Percentiles rank a stretch among this genome's conserved stretches.
Evolutionary conservation across 2,888 invertebrate species (phyloP).

Genomic region (Ophioninae sp.): DNA sequence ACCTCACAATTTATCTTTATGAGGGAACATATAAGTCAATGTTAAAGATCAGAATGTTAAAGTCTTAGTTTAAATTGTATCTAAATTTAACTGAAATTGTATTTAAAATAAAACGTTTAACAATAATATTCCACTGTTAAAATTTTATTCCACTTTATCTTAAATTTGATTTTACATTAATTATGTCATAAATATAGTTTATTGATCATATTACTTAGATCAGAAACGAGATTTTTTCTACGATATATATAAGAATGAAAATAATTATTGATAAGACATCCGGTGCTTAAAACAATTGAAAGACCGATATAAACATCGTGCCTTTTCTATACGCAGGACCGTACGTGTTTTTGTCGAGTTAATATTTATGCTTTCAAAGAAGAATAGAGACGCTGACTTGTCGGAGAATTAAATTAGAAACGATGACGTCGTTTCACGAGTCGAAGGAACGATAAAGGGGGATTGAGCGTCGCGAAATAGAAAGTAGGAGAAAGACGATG

Average conservation of each 20-base stretch:
- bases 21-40: conserved; percentile 4
- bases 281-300: background rate
- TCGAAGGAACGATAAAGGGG: conserved; percentile 18
- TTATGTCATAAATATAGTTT: too few species aligned
- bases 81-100: too few species aligned
- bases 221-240: too few species aligned
- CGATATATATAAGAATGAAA: background rate
- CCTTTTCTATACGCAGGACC: background rate
- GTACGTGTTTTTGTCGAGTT: background rate
- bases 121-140: too few species aligned
- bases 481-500: conserved; percentile 27
- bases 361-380: background rate
- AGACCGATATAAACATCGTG: background rate
- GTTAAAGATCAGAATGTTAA: background rate
- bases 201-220: too few species aligned
- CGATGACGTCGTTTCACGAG: conserved; percentile 24
- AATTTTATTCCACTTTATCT: too few species aligned
- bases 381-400: conserved; percentile 17
- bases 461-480: conserved; percentile 40
- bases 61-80: background rate
- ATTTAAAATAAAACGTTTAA: too few species aligned
- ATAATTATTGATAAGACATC: background rate
- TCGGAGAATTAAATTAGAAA: conserved; percentile 42
- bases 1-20: conserved; percentile 11
- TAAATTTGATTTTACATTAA: too few species aligned